phyloP scores from a whole-genome alignment of 2,797 vertebrate genomes.

The Notoglanidium macrostoma region DNA sequence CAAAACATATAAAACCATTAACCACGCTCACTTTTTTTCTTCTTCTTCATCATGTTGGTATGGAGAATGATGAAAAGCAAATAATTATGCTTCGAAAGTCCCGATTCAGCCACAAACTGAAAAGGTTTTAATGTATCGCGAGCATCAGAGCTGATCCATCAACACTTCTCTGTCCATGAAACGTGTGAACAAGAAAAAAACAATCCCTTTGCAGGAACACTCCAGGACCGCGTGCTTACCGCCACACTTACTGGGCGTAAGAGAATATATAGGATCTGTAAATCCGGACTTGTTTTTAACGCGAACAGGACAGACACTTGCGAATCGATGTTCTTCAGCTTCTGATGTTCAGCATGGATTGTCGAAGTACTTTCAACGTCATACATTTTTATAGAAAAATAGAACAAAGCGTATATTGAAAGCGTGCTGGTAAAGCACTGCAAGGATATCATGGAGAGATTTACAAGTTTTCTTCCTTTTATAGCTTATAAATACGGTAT shows the following conservation, averaged over 20 bases:
- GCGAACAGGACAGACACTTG: slow-evolving; percentile 41
- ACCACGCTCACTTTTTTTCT: background rate
- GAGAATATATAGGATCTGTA: background rate
- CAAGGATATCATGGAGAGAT: slow-evolving; percentile 85
- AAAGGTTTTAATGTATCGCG: background rate
- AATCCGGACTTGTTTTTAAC: background rate
- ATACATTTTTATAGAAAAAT: slow-evolving; percentile 75
- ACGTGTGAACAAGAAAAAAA: background rate
- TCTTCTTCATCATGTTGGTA: background rate
- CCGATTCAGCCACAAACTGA: background rate
- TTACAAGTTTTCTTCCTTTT: slow-evolving; percentile 80
- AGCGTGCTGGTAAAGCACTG: slow-evolving; percentile 78
- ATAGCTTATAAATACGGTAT: slow-evolving; percentile 92
- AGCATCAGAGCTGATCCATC: background rate
- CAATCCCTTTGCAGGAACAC: background rate
- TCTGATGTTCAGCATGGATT: slow-evolving; percentile 61
- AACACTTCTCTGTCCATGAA: background rate
- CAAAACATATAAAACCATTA: background rate
- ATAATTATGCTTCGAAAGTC: background rate
- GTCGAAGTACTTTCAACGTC: slow-evolving; percentile 70
- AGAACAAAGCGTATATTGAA: slow-evolving; percentile 77
- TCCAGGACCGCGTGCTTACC: background rate
- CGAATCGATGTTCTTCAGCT: slow-evolving; percentile 60
- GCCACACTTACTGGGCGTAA: background rate
- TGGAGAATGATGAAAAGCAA: background rate